A percentile compares a stretch with the other conserved stretches of the same genome.
Evolutionary conservation across 1,140 invertebrate species (phyloP).

Genomic region (Kradibia gibbosae): DNA sequence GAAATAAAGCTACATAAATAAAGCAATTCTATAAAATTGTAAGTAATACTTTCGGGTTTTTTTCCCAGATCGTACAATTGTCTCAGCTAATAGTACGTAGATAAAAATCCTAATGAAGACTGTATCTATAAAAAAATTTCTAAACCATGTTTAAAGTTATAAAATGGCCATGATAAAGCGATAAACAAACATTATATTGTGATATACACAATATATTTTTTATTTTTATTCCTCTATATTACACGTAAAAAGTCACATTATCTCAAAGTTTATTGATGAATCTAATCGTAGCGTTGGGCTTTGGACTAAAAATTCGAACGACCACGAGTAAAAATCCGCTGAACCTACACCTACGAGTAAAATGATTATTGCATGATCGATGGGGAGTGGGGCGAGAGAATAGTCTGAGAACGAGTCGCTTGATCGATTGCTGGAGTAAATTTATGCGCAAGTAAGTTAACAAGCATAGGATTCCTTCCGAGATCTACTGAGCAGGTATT

Average conservation of each 20-base stretch:
- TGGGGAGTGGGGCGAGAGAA: no score
- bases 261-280: no score
- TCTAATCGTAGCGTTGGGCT: no score
- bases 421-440: no score
- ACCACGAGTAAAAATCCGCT: not conserved
- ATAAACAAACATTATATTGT: not conserved
- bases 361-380: no score
- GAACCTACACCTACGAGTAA: no score
- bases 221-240: no score
- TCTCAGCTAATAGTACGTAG: not conserved
- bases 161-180: not conserved
- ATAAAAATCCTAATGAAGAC: not conserved
- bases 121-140: not conserved
- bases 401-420: no score
- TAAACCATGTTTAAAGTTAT: not conserved
- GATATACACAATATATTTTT: no score
- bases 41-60: not conserved
- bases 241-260: no score
- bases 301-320: not conserved
- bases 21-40: not conserved
- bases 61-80: not conserved
- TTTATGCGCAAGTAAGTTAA: not conserved
- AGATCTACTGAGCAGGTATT: not conserved
- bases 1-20: not conserved
- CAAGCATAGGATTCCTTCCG: not conserved